Evolutionary conservation across 2,113 vertebrate genomes (phyloP).

Genomic region (Eupsittula cactorum): DNA sequence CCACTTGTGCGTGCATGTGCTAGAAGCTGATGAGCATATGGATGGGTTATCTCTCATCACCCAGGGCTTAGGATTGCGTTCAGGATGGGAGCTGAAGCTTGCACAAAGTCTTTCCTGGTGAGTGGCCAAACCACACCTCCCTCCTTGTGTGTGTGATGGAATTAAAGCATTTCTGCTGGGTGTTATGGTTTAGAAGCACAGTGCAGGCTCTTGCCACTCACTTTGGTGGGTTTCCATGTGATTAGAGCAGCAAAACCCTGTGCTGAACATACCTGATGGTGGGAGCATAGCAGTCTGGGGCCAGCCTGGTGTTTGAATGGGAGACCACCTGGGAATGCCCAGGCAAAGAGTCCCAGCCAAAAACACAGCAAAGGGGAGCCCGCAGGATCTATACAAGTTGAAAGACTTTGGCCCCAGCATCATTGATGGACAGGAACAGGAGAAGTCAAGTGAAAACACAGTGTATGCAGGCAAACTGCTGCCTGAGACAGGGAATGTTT

Average conservation of each 20-base stretch:
- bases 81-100: slow-evolving; percentile 45
- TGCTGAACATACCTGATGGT: not conserved
- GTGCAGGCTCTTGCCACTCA: not conserved
- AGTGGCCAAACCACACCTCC: slow-evolving; percentile 64
- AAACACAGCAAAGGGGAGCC: fast-evolving
- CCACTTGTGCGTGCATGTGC: slow-evolving; percentile 39
- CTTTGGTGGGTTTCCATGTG: not conserved
- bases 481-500: not conserved
- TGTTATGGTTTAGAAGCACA: not conserved
- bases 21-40: slow-evolving; percentile 34
- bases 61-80: slow-evolving; percentile 13
- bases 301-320: not conserved
- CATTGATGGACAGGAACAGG: slow-evolving; percentile 30
- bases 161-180: slow-evolving; percentile 22
- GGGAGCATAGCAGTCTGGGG: not conserved
- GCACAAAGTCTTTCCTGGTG: slow-evolving; percentile 49
- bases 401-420: not conserved
- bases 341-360: not conserved
- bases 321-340: not conserved
- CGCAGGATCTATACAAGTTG: not conserved
- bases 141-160: slow-evolving; percentile 12
- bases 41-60: slow-evolving; percentile 60
- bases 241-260: not conserved
- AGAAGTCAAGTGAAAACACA: slow-evolving; percentile 10
- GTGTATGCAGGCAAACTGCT: not conserved